Evolutionary conservation across 1,140 invertebrate genomes (phyloP).

Genomic region (Harlomillsia oculata): DNA sequence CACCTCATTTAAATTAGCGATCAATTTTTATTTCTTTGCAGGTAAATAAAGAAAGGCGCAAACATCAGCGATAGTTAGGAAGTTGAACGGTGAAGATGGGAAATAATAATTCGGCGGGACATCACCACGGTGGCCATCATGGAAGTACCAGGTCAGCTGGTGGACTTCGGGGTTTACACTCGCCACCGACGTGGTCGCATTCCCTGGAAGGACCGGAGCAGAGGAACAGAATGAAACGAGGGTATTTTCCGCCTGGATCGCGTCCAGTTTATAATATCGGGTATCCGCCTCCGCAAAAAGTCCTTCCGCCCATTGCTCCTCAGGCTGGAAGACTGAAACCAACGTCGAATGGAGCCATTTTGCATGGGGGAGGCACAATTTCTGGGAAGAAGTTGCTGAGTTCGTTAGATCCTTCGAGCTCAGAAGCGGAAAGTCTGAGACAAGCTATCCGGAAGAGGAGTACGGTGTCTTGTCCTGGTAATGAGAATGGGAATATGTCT

Average conservation of each 20-base stretch:
- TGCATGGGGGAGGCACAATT: slow-evolving; percentile 67
- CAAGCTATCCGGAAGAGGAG: slow-evolving; percentile 18
- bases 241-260: slow-evolving; percentile 24
- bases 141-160: slow-evolving; percentile 3
- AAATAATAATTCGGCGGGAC: too few relatives aligned
- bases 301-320: slow-evolving; percentile 19
- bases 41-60: too few relatives aligned
- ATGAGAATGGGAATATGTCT: slow-evolving; percentile 2
- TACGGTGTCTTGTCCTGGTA: slow-evolving; percentile 15
- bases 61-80: too few relatives aligned
- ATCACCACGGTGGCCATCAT: too few relatives aligned
- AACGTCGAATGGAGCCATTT: slow-evolving; percentile 66
- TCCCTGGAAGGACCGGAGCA: slow-evolving; percentile 14
- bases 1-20: too few relatives aligned
- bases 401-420: slow-evolving; percentile 16
- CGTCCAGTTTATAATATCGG: slow-evolving; percentile 4
- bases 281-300: slow-evolving; percentile 25
- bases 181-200: slow-evolving; percentile 15
- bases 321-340: slow-evolving; percentile 24
- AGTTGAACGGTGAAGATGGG: too few relatives aligned
- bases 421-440: slow-evolving; percentile 12
- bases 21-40: too few relatives aligned
- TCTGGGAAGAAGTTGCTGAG: slow-evolving; percentile 43
- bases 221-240: slow-evolving; percentile 28
- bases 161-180: neutral